Evolutionary conservation across 1,140 invertebrate species (phyloP), one percentile per base, ranked within the genome.

Genomic region (Papilio helenus): DNA sequence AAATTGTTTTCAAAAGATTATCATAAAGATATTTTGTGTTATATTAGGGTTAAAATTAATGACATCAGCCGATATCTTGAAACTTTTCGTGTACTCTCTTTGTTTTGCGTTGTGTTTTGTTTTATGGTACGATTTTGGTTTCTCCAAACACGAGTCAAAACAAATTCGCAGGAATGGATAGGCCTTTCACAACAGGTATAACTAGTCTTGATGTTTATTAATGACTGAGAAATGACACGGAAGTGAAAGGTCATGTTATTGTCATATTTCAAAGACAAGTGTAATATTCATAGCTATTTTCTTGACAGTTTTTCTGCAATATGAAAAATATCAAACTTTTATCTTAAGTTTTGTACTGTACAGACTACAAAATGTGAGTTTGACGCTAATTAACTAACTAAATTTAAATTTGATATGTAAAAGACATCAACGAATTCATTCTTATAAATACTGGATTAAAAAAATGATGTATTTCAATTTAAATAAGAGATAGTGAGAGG

Each of bases 341-440:
- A 8, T 39, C 4, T 39, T 39, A 39, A 39, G 34, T 39, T 3
- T 8, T 39, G 5, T 39, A 39, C 7, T 39, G 34, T 39, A 39
- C 7, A 4, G 34, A 39, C 3, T 39, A 8, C 1, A 7, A 39
- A 39, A 39, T 39, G 34, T 39, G 34, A 0, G 34, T 39, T 39
- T 39, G 5, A 5, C 34, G 34, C 34, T 39, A 0, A 8, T 39
- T 39, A 7, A 39, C 34, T 39, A 8, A 39, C 34, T 39, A 46
- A 46, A 1, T 46, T 46, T 2, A 16, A 46, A 16, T 26, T 58
- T 58, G 18, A 29, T 29, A 68, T 23, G 61, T 29, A 68, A 68
- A 68, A 68, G 61, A 68, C 61, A 68, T 68, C 61, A 68, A 68
- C 61, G 61, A 68, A 12, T 34, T 16, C 58, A 23, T 61, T 61